These are phyloP conservation scores for Hymenopus coronatus DNA, from an alignment of 2,888 invertebrate genomes.

Conservation along the genomic window DNA sequence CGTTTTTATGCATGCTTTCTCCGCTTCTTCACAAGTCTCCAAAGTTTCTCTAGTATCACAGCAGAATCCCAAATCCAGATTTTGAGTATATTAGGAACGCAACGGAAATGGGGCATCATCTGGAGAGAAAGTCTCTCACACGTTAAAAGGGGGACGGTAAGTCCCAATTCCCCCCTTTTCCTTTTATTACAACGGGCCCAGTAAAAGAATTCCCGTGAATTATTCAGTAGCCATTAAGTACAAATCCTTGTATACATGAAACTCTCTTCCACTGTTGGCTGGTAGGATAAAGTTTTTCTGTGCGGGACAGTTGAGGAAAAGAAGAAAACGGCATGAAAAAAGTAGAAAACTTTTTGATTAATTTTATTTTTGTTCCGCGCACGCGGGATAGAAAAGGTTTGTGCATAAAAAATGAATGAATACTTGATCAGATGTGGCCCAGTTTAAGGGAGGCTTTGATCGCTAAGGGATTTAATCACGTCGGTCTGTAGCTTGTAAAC, in stretches of 20 bases:
- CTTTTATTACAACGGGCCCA: background rate
- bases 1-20: background rate
- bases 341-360: slow-evolving; percentile 10
- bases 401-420: slow-evolving; percentile 3
- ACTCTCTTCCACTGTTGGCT: background rate
- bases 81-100: background rate
- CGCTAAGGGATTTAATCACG: background rate
- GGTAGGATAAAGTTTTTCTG: background rate
- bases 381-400: background rate
- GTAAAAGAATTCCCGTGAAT: slow-evolving; percentile 13
- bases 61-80: background rate
- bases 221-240: slow-evolving; percentile 27
- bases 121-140: background rate
- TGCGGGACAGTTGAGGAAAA: background rate
- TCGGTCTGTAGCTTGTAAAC: background rate
- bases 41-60: background rate
- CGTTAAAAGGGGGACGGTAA: background rate
- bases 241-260: slow-evolving; percentile 21
- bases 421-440: background rate
- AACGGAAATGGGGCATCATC: background rate
- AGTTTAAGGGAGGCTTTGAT: background rate
- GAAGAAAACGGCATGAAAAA: slow-evolving; percentile 1
- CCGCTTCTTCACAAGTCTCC: background rate
- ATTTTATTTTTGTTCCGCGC: slow-evolving; percentile 10
- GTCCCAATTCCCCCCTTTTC: background rate